Conservation (phyloP, 2,888 invertebrate species). For the Phyllotreta striolata region DNA sequence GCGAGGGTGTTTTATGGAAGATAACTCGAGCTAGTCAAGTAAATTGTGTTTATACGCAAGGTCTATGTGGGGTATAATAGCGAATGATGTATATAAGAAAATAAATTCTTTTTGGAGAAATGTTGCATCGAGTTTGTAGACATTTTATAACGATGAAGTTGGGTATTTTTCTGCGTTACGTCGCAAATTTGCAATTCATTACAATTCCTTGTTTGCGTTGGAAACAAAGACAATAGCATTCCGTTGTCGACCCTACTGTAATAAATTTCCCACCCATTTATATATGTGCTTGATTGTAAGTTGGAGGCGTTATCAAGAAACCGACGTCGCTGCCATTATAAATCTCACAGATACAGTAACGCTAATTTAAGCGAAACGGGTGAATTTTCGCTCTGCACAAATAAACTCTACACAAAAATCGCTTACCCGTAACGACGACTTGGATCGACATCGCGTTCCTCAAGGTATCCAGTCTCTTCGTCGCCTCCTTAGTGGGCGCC, state of each 20-base stretch:
- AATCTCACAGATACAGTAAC: too few species aligned
- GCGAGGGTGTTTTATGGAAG: background rate
- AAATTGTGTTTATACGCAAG: too few species aligned
- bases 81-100: too few species aligned
- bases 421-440: slow-evolving; percentile 67
- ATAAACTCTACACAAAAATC: background rate
- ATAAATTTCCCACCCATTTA: slow-evolving; percentile 1
- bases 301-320: slow-evolving; percentile 9
- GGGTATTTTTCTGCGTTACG: too few species aligned
- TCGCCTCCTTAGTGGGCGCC: slow-evolving; percentile 66
- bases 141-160: too few species aligned
- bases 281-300: background rate
- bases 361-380: background rate
- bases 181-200: background rate
- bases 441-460: slow-evolving; percentile 62
- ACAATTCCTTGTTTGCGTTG: slow-evolving; percentile 1
- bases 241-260: background rate
- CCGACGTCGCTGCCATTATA: background rate
- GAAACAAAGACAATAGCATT: slow-evolving; percentile 3
- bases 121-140: too few species aligned
- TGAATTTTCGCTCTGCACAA: background rate
- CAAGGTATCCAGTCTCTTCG: slow-evolving; percentile 65
- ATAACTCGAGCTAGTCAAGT: too few species aligned
- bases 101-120: too few species aligned
- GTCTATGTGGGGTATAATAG: too few species aligned